Percentiles rank a stretch among this genome's conserved stretches.
These are phyloP conservation scores for Halcyon chelicuti DNA, from an alignment of 2,797 vertebrate species.

Conservation along the genomic window DNA sequence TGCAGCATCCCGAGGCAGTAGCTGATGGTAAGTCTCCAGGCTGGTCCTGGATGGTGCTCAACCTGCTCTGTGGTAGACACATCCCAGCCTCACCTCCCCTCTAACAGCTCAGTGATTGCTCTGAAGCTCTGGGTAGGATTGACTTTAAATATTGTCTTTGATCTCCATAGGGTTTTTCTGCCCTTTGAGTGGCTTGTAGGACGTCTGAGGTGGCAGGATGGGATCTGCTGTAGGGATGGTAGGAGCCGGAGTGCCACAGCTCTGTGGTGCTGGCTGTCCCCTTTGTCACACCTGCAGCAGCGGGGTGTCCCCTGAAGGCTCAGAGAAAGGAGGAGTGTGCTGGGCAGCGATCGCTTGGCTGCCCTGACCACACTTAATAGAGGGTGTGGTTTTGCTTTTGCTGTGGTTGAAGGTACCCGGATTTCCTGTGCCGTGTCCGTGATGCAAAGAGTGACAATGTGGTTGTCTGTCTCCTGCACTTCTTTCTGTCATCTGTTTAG, in stretches of 20 bases:
- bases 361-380: rapidly evolving
- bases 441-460: not conserved
- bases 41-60: not conserved
- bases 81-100: not conserved
- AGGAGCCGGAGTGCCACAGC: not conserved
- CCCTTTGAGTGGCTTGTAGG: no score
- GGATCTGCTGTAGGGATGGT: rapidly evolving
- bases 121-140: not conserved
- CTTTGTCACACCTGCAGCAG: not conserved
- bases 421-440: rapidly evolving
- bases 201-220: not conserved
- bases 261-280: rapidly evolving
- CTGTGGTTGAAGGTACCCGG: not conserved
- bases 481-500: not conserved
- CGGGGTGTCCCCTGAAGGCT: rapidly evolving
- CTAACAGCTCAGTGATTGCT: not conserved
- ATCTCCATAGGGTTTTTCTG: not conserved
- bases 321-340: not conserved
- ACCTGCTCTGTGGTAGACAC: not conserved
- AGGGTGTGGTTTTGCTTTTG: not conserved
- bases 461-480: not conserved
- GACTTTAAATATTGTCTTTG: not conserved
- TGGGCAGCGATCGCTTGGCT: not conserved
- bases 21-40: not conserved
- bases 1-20: rapidly evolving